Base-by-base conservation (phyloP, 2,113 vertebrate genomes). In the Caracal caracal region DNA sequence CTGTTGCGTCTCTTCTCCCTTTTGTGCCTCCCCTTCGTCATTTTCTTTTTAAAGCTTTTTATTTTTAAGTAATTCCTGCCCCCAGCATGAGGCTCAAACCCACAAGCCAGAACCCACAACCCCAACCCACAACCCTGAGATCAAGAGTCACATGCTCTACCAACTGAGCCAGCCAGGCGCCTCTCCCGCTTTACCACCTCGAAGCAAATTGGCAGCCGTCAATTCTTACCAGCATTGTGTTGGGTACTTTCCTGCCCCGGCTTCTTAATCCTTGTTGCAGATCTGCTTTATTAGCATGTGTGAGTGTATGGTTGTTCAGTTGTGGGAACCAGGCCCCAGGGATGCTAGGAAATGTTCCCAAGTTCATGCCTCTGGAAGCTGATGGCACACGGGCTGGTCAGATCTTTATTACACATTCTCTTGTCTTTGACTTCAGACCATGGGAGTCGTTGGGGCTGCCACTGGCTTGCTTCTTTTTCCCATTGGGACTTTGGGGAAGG, bases 161-260 rank as follows among this genome's bases (percentile, higher is more conserved):
- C 40, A 47, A 10, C 40, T 26, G 40, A 47, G 73, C 40, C 40
- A 47, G 26, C 7, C 71, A 76, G 73, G 40, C 1, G 9, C 13
- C 73, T 43, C 28, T 47, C 12, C 1, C 20, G 8, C 66, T 43
- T 61, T 26, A 49, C n/a, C 73, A 17, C n/a, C 73, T n/a, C 26
- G 37, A 76, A 81, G 56, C 56, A 75, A 59, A 92, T 56, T 10
- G 12, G 20, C 7, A 30, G 22, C 24, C 47, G 30, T 59, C 40
- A 2, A 0, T 83, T 49, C 24, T 73, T 43, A 40, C n/a, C 2
- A 0, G 37, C 11, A 10, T 47, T 22, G 47, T n/a, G 3, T n/a
- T 43, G 53, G 33, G 65, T 59, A 56, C n/a, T 66, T 59, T 61
- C 70, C n/a, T 19, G 28, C 26, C 0, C 56, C n/a, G 10, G 51